Conservation (phyloP, 2,888 invertebrate genomes). For the Drosophila heteroneura region DNA sequence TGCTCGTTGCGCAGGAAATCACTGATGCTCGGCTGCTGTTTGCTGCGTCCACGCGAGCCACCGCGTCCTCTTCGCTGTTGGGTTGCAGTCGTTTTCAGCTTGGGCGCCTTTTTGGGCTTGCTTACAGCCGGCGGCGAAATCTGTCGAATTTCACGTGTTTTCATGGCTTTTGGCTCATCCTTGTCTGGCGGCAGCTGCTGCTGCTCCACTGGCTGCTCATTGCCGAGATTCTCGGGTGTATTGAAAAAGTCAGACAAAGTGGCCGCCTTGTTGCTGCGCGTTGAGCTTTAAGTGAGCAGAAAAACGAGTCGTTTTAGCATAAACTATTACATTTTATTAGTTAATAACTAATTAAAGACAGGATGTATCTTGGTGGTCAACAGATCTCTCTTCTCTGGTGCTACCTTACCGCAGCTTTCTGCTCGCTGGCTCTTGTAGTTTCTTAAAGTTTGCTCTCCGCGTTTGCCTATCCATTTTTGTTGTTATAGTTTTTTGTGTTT, state of each 20-base stretch:
- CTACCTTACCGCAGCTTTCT: constrained; percentile 76
- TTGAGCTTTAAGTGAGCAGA: constrained; percentile 59
- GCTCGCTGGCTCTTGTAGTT: constrained; percentile 72
- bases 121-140: constrained; percentile 51
- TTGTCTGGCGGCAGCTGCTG: constrained; percentile 25
- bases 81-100: constrained; percentile 46
- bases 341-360: constrained; percentile 17
- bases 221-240: constrained; percentile 41
- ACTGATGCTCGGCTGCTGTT: constrained; percentile 80
- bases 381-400: not conserved
- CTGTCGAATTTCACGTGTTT: constrained; percentile 46
- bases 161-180: constrained; percentile 41
- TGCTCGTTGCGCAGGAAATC: constrained; percentile 83
- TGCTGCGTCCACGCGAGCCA: constrained; percentile 48
- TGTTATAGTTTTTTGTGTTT: constrained; percentile 21
- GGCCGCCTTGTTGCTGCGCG: constrained; percentile 43
- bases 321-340: constrained; percentile 59
- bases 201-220: not conserved
- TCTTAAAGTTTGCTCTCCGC: constrained; percentile 79
- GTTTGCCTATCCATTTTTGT: constrained; percentile 77
- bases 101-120: constrained; percentile 74
- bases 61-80: constrained; percentile 37
- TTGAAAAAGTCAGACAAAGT: constrained; percentile 73
- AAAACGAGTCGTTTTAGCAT: constrained; percentile 38
- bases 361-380: not conserved